Evolutionary conservation across 2,113 vertebrate genomes (phyloP), one percentile per base, ranked within the genome.

Genomic region (Cryptomyrus ogoouensis): DNA sequence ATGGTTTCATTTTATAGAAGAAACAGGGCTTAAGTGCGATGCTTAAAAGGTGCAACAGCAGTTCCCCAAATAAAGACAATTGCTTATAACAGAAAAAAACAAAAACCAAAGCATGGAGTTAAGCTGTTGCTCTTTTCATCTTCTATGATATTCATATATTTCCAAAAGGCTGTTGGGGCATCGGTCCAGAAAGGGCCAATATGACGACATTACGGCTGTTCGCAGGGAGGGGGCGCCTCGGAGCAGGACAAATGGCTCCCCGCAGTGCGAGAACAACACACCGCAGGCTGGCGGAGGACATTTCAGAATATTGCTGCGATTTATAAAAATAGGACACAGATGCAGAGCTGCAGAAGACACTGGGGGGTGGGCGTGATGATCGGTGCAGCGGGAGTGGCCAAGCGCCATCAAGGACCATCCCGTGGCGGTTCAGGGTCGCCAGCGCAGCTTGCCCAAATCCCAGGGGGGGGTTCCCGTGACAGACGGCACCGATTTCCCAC

Each of bases 301-400:
- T n/a, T 49, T 85, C 49, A 58, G 39, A 62, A 39, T 88, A 88
- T 58, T 42, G 50, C 50, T 39, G 17, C 50, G 49, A 53, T 62
- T 88, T 39, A 56, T 42, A 88, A 88, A 88, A 88, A 88, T 88
- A 88, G 50, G 27, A 62, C 74, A 80, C 83, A 86, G 83, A 86
- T 86, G 44, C 44, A 86, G 47, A 50, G 46, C 44, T 49, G 44
- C 44, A 49, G 44, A 86, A 50, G 44, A 86, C 44, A 15, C 42
- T 5, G 21, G 21, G 46, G 62, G 24, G n/a, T 5, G 83, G 44
- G 10, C 4, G 24, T 50, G 44, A 27, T 49, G 46, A 86, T 49
- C 24, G 15, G 5, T 46, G 8, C 46, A 85, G 44, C 83, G 24
- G 44, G 44, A 86, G n/a, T 24, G 44, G 83, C 21, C 3, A 39